Evolutionary conservation across 2,797 vertebrate species (phyloP).

Genomic region (Petrocephalus sullivani): DNA sequence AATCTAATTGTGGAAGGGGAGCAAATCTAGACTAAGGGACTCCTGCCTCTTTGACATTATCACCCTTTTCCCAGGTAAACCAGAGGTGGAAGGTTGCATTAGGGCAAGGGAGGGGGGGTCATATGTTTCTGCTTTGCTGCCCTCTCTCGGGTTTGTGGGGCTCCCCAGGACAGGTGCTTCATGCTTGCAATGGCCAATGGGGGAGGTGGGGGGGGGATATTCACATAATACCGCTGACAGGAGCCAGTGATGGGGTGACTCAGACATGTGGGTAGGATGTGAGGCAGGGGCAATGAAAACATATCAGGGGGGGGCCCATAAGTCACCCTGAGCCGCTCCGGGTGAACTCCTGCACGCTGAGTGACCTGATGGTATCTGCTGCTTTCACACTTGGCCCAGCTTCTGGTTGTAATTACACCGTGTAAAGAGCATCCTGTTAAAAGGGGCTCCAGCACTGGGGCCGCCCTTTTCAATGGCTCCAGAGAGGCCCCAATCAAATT

Average conservation of each 20-base stretch:
- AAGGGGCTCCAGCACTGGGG: slow-evolving; percentile 37
- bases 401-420: slow-evolving; percentile 64
- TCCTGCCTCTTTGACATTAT: slow-evolving; percentile 16
- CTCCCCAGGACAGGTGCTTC: slow-evolving; percentile 15
- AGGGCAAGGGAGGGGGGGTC: not conserved
- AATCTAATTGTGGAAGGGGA: slow-evolving; percentile 52
- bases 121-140: not conserved
- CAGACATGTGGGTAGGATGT: slow-evolving; percentile 31
- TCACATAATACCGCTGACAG: slow-evolving; percentile 21
- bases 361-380: slow-evolving; percentile 62
- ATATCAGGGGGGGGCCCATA: slow-evolving; percentile 41
- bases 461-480: slow-evolving; percentile 20
- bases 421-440: slow-evolving; percentile 56
- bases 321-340: slow-evolving; percentile 43
- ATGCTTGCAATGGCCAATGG: slow-evolving; percentile 16
- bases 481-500: not conserved
- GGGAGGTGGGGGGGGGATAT: slow-evolving; percentile 5
- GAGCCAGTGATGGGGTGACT: slow-evolving; percentile 18
- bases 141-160: not conserved
- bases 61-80: slow-evolving; percentile 24
- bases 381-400: slow-evolving; percentile 53
- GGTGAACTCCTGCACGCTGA: slow-evolving; percentile 51
- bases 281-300: slow-evolving; percentile 38
- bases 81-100: slow-evolving; percentile 16
- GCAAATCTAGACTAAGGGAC: slow-evolving; percentile 43